Percentiles rank a stretch among this genome's conserved stretches.
Evolutionary conservation across 2,797 vertebrate genomes (phyloP).

Genomic region (Esox lucius): DNA sequence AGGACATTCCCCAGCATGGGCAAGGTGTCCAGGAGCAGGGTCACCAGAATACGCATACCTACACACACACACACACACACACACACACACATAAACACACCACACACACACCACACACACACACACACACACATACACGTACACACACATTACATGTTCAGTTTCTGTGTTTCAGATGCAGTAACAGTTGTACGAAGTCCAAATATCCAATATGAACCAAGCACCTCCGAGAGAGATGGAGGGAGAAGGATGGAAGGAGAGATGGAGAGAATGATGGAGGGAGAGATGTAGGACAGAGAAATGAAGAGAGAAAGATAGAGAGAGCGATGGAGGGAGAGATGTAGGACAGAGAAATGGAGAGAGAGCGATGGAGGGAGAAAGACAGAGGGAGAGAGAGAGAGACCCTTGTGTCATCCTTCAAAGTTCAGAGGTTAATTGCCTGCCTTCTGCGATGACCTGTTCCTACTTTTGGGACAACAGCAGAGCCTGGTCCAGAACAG

Average conservation of each 20-base stretch:
- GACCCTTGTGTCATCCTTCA: no score
- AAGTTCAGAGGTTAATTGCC: no score
- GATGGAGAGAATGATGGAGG: neutral
- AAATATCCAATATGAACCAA: no score
- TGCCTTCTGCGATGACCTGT: no score
- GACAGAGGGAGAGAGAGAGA: neutral
- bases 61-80: conserved; percentile 38
- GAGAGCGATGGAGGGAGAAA: neutral
- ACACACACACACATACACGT: conserved; percentile 11
- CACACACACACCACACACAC: conserved; percentile 33
- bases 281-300: neutral
- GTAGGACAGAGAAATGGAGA: neutral
- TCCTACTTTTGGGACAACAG: no score
- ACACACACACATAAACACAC: no score
- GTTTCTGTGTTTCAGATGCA: no score
- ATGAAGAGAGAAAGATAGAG: neutral
- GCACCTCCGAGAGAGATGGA: neutral
- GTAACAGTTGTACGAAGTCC: no score
- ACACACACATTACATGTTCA: neutral
- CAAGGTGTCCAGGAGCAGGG: conserved; percentile 92
- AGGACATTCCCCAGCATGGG: conserved; percentile 97
- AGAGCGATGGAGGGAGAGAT: conserved; percentile 27
- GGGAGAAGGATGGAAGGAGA: neutral
- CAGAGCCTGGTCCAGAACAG: no score
- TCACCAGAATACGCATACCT: conserved; percentile 96